These are phyloP conservation scores for Danio choprae DNA, from an alignment of 2,797 vertebrate genomes.

Conservation along the genomic window DNA sequence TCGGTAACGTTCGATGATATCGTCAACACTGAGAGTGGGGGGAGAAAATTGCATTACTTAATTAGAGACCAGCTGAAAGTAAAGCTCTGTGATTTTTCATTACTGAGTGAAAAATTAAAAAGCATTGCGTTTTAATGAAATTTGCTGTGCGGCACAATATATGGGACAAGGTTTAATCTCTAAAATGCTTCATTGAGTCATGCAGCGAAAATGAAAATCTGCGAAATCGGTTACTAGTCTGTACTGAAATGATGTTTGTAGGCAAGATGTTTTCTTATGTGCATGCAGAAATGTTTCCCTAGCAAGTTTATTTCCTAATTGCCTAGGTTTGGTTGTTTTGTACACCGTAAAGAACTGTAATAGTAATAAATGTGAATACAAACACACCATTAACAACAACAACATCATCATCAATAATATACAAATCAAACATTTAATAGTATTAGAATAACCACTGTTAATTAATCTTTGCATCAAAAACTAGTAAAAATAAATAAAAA, in stretches of 20 bases:
- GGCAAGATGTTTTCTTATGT: not conserved
- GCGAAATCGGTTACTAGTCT: not conserved
- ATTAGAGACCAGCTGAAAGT: slow-evolving; percentile 34
- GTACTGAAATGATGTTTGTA: not conserved
- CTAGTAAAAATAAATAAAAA: too few species aligned
- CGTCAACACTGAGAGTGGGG: slow-evolving; percentile 87
- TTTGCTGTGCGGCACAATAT: not conserved
- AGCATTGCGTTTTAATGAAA: slow-evolving; percentile 16
- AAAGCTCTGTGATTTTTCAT: slow-evolving; percentile 12
- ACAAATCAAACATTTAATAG: too few species aligned
- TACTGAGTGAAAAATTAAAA: slow-evolving; percentile 15
- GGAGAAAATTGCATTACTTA: slow-evolving; percentile 40
- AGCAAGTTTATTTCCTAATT: too few species aligned
- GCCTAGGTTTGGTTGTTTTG: too few species aligned
- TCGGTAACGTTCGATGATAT: slow-evolving; percentile 98
- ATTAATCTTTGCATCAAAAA: not conserved
- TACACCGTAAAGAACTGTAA: not conserved
- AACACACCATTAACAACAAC: not conserved
- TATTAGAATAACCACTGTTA: not conserved
- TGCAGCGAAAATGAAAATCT: not conserved
- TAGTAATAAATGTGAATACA: not conserved
- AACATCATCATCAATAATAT: too few species aligned
- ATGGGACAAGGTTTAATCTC: not conserved
- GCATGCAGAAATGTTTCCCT: not conserved
- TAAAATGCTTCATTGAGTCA: not conserved